A percentile compares a stretch with the other conserved stretches of the same genome.
phyloP scores from a whole-genome alignment of 2,113 vertebrate genomes.

The Solenodon paradoxus region DNA sequence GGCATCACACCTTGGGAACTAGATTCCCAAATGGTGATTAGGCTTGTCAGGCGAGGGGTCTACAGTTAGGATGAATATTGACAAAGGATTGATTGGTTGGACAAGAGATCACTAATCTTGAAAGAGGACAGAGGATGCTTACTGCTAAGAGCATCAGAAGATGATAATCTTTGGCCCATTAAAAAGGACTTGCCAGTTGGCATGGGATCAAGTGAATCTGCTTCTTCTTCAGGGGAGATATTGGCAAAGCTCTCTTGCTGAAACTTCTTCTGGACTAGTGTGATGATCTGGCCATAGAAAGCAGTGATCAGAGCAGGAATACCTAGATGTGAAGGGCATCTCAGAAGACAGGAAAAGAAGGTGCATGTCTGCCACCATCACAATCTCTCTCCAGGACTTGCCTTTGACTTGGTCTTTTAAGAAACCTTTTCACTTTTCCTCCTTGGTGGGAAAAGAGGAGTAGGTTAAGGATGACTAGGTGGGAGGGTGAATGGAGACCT shows the following conservation, averaged over 20 bases:
- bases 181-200: neutral
- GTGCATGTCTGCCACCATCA: neutral
- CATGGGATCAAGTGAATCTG: neutral
- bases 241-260: neutral
- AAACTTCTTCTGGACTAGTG: neutral
- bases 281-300: neutral
- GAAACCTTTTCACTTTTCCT: slow-evolving; percentile 61
- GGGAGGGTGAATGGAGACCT: slow-evolving; percentile 69
- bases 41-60: neutral
- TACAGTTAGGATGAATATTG: neutral
- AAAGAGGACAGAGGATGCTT: neutral
- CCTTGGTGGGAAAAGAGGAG: slow-evolving; percentile 61
- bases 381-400: neutral
- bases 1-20: neutral
- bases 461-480: slow-evolving; percentile 12
- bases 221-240: neutral
- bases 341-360: neutral
- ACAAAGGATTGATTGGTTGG: neutral
- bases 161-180: neutral
- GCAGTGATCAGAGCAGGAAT: neutral
- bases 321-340: neutral
- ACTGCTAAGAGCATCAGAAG: neutral
- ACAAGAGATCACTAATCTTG: neutral
- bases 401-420: slow-evolving; percentile 30
- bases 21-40: neutral